phyloP scores from a whole-genome alignment of 2,797 vertebrate genomes.

The Falco cherrug region DNA sequence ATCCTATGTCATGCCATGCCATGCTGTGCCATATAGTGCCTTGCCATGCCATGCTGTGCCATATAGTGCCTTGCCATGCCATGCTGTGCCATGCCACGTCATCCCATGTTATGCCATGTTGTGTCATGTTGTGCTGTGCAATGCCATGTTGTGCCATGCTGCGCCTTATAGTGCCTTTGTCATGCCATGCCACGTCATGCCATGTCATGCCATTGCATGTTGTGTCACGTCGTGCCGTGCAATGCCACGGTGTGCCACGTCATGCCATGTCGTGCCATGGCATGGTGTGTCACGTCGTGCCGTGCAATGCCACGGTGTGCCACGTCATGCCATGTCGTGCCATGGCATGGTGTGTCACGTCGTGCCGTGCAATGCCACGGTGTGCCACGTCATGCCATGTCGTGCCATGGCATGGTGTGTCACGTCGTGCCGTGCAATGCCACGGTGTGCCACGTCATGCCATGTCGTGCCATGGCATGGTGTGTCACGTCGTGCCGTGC shows the following conservation, averaged over 20 bases:
- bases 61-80: accelerated
- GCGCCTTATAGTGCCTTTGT: too few relatives aligned
- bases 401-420: accelerated
- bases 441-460: accelerated
- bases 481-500: accelerated
- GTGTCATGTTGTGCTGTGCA: accelerated
- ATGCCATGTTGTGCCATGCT: accelerated
- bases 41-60: accelerated
- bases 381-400: background rate
- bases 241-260: accelerated
- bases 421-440: too few relatives aligned
- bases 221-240: accelerated
- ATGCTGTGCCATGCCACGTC: accelerated
- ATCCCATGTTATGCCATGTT: accelerated
- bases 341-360: accelerated
- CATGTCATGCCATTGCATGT: accelerated
- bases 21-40: accelerated
- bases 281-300: accelerated
- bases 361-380: accelerated
- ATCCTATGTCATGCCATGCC: accelerated
- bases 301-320: accelerated
- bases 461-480: too few relatives aligned
- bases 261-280: accelerated
- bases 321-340: accelerated
- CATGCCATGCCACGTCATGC: accelerated